Base-by-base conservation (phyloP, 2,113 vertebrate genomes). In the Colossoma macropomum region DNA sequence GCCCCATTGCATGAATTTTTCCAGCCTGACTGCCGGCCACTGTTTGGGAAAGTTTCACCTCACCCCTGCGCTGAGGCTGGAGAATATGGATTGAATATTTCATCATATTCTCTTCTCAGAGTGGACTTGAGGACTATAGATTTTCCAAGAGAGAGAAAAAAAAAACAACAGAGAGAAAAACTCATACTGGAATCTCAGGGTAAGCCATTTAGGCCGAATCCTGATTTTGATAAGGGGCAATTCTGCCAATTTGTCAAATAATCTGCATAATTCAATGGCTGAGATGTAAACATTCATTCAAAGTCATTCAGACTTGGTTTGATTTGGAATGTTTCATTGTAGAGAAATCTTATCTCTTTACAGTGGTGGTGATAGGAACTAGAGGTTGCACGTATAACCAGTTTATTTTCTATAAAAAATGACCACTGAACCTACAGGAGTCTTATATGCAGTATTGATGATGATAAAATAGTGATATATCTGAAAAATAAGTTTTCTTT, bases 1-100 rank as follows among this genome's bases (percentile, higher is more conserved):
- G 10, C 59, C 9, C 28, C 59, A 5, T 32, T 45, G 48, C 80
- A 82, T 82, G 80, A 82, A 75, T 82, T 75, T 82, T 82, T 38
- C 72, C 72, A 56, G 80, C 32, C 48, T 21, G 73, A 69, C 50
- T 3, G 25, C 68, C 70, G 25, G 63, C 62, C 66, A 32, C n/a
- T 25, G 25, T 77, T 77, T 28, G 41, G 52, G 60, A 6, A 48
- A 32, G 81, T 59, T 70, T 25, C 65, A 60, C 34, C 56, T 34
- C 63, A 76, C 59, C 80, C 32, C 6, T 59, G 73, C 72, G 52
- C 81, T 21, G 34, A 48, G 52, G 30, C 23, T n/a, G 62, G 34
- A 70, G 54, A 71, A 71, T 83, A 71, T 70, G 76, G 65, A 71
- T 83, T 71, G 74, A 70, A 83, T 77, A 83, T 83, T 83, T 83